These are phyloP conservation scores for Ctenicera cuprea DNA, from an alignment of 2,888 invertebrate genomes.

Conservation along the genomic window DNA sequence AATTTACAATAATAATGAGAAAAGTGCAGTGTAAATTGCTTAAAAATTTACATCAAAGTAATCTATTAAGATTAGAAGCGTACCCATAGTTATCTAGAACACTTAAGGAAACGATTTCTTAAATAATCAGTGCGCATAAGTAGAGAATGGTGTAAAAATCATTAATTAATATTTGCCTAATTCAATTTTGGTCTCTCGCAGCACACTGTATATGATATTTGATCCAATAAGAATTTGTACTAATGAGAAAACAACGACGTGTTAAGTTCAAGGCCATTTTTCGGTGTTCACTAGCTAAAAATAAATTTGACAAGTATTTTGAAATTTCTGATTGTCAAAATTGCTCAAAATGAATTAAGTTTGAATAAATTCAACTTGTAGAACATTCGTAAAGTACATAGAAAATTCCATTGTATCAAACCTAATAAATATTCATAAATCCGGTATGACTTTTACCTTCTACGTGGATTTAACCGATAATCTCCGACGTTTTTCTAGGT, in stretches of 20 bases:
- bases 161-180: too few species aligned
- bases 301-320: conserved; percentile 52
- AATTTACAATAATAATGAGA: too few species aligned
- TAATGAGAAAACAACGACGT: background rate
- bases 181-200: too few species aligned
- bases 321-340: conserved; percentile 53
- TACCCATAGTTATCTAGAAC: too few species aligned
- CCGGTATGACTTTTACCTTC: conserved; percentile 52
- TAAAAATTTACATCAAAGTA: too few species aligned
- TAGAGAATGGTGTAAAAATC: too few species aligned
- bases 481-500: conserved; percentile 45
- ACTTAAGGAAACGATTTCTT: too few species aligned
- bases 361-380: conserved; percentile 12
- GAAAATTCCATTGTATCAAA: conserved; percentile 12
- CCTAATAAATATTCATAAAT: conserved; percentile 46
- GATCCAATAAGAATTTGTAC: background rate
- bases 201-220: too few species aligned
- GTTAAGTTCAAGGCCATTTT: background rate
- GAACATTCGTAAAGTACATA: background rate
- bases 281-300: background rate
- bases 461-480: conserved; percentile 11
- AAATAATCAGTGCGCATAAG: too few species aligned
- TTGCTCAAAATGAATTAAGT: conserved; percentile 24
- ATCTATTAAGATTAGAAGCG: too few species aligned
- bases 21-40: too few species aligned